Conservation (phyloP, 1,140 invertebrate species). For the Pseudoatta argentina region DNA sequence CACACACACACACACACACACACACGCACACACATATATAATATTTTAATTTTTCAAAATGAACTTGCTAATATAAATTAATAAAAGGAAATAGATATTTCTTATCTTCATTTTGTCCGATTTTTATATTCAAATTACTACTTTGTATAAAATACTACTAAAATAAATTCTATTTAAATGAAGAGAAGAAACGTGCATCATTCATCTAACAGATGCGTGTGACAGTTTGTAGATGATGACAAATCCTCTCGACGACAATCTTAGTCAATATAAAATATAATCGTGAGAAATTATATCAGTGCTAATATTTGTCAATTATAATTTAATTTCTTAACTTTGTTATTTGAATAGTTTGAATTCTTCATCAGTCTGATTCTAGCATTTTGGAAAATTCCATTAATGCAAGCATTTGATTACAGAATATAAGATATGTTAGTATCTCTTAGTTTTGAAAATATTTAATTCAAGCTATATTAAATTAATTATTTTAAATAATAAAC, state of each 20-base stretch:
- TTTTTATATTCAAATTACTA: background rate
- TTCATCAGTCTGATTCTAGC: background rate
- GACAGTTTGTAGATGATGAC: slow-evolving; percentile 20
- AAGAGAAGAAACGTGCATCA: background rate
- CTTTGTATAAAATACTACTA: background rate
- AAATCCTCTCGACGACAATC: background rate
- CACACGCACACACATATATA: background rate
- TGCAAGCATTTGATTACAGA: slow-evolving; percentile 5
- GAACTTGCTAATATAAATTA: background rate
- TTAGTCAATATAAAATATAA: background rate
- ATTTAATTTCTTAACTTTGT: slow-evolving; percentile 30
- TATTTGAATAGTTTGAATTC: slow-evolving; percentile 41
- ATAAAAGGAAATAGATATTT: background rate
- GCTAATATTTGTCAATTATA: background rate
- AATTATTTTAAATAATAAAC: no score
- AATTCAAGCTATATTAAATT: no score
- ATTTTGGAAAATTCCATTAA: slow-evolving; percentile 15
- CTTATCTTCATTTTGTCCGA: background rate
- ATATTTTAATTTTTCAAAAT: slow-evolving; percentile 9
- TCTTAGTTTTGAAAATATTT: background rate
- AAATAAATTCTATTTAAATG: background rate
- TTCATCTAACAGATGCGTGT: slow-evolving; percentile 19
- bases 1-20: background rate
- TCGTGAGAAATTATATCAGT: background rate
- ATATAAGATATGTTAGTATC: background rate